Base-by-base conservation (phyloP, 2,888 invertebrate species). In the Polymixis flavicincta region DNA sequence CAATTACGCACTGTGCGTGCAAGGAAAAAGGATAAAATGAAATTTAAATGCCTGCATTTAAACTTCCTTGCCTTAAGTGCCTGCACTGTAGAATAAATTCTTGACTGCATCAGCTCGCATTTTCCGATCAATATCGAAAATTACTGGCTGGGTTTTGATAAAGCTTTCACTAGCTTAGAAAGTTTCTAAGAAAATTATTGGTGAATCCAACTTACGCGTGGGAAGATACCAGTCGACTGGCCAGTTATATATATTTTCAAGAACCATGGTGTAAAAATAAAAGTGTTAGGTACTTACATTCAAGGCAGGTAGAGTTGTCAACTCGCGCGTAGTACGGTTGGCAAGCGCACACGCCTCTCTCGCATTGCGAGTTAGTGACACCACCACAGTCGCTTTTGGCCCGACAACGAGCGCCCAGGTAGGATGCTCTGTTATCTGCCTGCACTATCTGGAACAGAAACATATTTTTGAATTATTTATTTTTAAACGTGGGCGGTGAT, bases 311-410 rank as follows among this genome's bases (percentile, higher is more conserved):
- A 78, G 98, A 97, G 89, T 97, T 97, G 95, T 99, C 98, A 92
- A 97, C 97, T 92, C 97, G 97, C 54, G 98, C 98, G 94, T 97
- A 98, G 95, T 98, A 98, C 52, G 98, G 98, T 93, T 98, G 97
- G 94, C 99, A 99, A 77, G 97, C 97, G 95, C 99, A 99, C 85
- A 97, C 97, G 87, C 98, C 98, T 90, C 96, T 94, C 85, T 97
- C 94, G 93, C 98, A 98, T 81, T 97, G 97, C 83, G 98, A 97
- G 90, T 97, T 97, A 76, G 96, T 93, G 81, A 97, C 97, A 84
- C 96, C 97, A 84, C 96, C 96, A 93, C 98, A 98, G 87, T 98
- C 98, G 86, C 94, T 94, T 90, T 97, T 97, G 71, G 95, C 94
- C 83, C 95, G 96, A 92, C 98, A 98, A 83, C 96, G 95, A 75